Base-by-base conservation (phyloP, 1,140 invertebrate genomes). In the Euura lappo region DNA sequence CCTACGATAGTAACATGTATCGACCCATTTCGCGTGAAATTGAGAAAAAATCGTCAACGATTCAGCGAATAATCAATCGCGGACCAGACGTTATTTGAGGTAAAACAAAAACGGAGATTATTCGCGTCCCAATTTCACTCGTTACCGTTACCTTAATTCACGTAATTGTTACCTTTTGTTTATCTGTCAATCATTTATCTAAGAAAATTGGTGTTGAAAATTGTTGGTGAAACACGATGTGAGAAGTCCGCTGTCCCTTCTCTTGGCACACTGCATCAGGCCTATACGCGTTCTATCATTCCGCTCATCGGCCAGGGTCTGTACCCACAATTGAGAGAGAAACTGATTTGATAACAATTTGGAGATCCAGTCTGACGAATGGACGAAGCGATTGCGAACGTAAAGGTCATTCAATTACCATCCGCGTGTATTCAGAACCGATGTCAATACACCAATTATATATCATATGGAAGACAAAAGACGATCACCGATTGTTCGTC, bases 201-300 rank as follows among this genome's bases (percentile, higher is more conserved):
- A 51, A 7, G 7, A 51, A 7, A 8, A 2, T 2, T 51, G 11
- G 10, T 60, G 6, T 60, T 60, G 28, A 28, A 28, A 28, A 28
- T 28, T 28, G 28, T 28, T 28, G 0, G 10, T 60, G 28, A 28
- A 28, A 28, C 28, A 28, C 28, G 28, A 28, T n/a, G 51, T n/a
- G 51, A n/a, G 10, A 60, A 60, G 8, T 60, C 51, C 51, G 51
- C 51, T 6, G 13, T 60, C 51, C 51, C 51, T 60, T 60, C 51
- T 60, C 13, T n/a, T 60, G 13, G 13, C 51, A 60, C 51, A n/a
- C 28, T 28, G 28, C 13, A n/a, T 3, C 13, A 60, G 51, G 51
- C 51, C 51, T 60, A 60, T 60, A 60, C 51, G 51, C 6, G 13
- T 60, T 60, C 51, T n/a, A 60, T 60, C 51, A 60, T 60, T 60